Percentiles rank a stretch among this genome's conserved stretches.
Evolutionary conservation across 2,113 vertebrate species (phyloP).

Genomic region (Pituophis catenifer): DNA sequence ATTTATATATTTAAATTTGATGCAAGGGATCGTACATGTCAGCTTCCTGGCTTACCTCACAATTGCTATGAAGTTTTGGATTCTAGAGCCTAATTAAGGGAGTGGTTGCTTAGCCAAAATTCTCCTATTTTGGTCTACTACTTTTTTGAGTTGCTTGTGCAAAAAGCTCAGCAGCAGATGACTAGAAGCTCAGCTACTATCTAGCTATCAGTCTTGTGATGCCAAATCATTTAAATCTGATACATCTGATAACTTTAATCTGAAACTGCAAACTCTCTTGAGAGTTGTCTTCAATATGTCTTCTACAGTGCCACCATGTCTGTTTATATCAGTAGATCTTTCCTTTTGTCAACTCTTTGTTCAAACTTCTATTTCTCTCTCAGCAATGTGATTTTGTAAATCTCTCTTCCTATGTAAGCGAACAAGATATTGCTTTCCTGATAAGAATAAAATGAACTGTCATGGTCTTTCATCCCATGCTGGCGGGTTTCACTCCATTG

Average conservation of each 20-base stretch:
- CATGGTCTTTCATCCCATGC: neutral
- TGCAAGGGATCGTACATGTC: neutral
- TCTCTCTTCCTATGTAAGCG: neutral
- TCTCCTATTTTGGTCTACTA: neutral
- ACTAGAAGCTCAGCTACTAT: neutral
- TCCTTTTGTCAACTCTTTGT: conserved; percentile 13
- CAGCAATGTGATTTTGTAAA: neutral
- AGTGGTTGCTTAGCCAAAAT: neutral
- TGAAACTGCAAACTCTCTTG: conserved; percentile 15
- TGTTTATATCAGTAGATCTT: neutral
- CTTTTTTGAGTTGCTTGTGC: neutral
- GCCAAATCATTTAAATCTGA: neutral
- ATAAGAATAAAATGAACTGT: neutral
- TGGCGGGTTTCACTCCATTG: neutral
- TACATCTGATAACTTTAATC: neutral
- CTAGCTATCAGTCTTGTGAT: neutral
- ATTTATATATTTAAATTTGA: neutral
- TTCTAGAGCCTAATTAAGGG: neutral
- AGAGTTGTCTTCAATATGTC: conserved; percentile 5
- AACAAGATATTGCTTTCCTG: conserved; percentile 4
- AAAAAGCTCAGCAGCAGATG: neutral
- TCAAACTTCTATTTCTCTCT: conserved; percentile 8
- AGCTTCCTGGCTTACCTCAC: neutral
- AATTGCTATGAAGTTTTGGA: neutral
- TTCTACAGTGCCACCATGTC: conserved; percentile 2